Evolutionary conservation across 2,888 invertebrate genomes (phyloP).

Genomic region (Papilio elwesi): DNA sequence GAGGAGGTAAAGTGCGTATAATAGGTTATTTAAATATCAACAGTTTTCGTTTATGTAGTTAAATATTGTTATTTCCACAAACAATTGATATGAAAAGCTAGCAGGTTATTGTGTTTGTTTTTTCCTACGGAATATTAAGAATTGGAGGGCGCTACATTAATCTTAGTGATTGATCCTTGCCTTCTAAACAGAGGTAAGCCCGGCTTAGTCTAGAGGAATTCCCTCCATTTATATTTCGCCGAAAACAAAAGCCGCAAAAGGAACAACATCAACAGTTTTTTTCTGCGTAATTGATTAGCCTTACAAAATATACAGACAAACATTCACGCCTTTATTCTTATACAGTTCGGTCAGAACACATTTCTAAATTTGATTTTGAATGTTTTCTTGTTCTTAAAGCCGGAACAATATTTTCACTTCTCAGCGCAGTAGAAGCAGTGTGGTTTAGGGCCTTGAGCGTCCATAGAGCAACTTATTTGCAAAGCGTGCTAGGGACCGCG

Average conservation of each 20-base stretch:
- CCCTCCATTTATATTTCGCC: constrained; percentile 18
- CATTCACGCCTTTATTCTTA: background rate
- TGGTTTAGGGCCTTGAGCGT: too few species aligned
- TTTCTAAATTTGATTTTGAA: background rate
- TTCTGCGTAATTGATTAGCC: constrained; percentile 21
- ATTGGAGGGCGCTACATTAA: constrained; percentile 29
- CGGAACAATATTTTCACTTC: too few species aligned
- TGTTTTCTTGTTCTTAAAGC: background rate
- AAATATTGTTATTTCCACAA: background rate
- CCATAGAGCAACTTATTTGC: too few species aligned
- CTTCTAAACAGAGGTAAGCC: constrained; percentile 27
- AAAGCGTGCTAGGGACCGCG: too few species aligned
- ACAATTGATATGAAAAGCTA: constrained; percentile 2
- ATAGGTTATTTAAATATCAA: too few species aligned
- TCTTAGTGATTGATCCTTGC: constrained; percentile 34
- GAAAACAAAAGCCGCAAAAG: constrained; percentile 22
- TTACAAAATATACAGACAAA: background rate
- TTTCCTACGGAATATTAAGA: constrained; percentile 7
- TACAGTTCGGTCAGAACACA: too few species aligned
- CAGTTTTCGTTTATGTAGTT: background rate
- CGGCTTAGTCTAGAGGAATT: constrained; percentile 20
- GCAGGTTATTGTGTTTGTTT: constrained; percentile 2
- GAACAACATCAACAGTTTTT: constrained; percentile 9
- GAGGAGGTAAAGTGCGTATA: too few species aligned
- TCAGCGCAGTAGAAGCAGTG: too few species aligned